A percentile compares a stretch with the other conserved stretches of the same genome.
These are phyloP conservation scores for Cerastis rubricosa DNA, from an alignment of 2,888 invertebrate species.

Conservation along the genomic window DNA sequence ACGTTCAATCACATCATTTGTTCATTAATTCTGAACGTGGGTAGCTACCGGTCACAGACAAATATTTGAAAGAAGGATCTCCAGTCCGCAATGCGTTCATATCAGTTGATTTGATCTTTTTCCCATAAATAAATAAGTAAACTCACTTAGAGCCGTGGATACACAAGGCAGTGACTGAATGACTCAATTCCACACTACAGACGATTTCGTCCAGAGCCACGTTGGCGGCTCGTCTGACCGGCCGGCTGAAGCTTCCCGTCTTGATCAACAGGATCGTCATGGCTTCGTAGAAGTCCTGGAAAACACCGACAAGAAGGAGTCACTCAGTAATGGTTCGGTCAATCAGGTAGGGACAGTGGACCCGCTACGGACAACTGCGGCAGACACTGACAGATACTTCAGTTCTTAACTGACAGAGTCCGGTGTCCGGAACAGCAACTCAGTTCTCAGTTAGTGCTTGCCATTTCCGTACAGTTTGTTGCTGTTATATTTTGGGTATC, in stretches of 20 bases:
- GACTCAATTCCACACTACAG: conserved; percentile 91
- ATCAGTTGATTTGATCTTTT: neutral
- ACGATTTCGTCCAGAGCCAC: conserved; percentile 93
- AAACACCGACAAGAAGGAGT: neutral
- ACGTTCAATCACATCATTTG: neutral
- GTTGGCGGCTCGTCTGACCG: conserved; percentile 94
- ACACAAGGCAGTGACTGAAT: conserved; percentile 89
- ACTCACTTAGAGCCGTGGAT: conserved; percentile 81
- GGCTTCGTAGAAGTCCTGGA: conserved; percentile 93
- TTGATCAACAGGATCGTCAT: conserved; percentile 92
- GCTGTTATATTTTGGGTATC: neutral
- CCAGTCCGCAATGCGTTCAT: neutral
- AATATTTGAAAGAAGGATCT: neutral
- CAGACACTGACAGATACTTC: neutral
- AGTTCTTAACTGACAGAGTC: neutral
- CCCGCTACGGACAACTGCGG: neutral
- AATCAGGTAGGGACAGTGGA: neutral
- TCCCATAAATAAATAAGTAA: neutral
- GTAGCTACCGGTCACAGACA: neutral
- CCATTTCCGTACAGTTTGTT: neutral
- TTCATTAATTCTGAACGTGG: too few relatives aligned
- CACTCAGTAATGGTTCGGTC: neutral
- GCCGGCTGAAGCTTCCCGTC: conserved; percentile 93
- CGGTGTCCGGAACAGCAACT: neutral
- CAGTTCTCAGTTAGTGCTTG: neutral